phyloP scores from a whole-genome alignment of 2,797 vertebrate genomes.

The Micropoecilia bifurca region DNA sequence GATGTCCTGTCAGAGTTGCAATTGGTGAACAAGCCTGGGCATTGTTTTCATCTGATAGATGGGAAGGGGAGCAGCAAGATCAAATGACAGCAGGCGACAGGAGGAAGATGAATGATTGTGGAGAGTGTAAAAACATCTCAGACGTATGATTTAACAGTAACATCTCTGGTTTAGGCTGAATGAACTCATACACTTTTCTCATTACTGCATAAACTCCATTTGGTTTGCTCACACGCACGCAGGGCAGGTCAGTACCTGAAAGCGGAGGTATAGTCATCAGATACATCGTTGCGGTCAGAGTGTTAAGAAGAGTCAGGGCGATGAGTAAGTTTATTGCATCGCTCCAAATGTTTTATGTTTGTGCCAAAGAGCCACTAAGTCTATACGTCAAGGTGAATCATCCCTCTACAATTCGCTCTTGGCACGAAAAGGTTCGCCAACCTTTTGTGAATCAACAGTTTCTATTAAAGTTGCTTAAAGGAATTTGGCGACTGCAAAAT shows the following conservation, averaged over 20 bases:
- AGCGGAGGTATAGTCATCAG: constrained; percentile 59
- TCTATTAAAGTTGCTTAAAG: constrained; percentile 17
- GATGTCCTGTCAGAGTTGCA: constrained; percentile 46
- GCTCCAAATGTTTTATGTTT: constrained; percentile 49
- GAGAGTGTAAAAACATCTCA: constrained; percentile 40
- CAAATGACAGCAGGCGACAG: constrained; percentile 53
- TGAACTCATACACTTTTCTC: constrained; percentile 13
- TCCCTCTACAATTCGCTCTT: constrained; percentile 23
- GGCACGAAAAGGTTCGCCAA: constrained; percentile 41
- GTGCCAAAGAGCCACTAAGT: constrained; percentile 51
- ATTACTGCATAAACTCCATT: constrained; percentile 12
- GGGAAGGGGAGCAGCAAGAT: constrained; percentile 24
- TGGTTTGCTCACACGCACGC: constrained; percentile 33
- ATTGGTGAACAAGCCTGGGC: constrained; percentile 60
- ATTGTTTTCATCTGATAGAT: constrained; percentile 35
- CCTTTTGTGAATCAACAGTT: constrained; percentile 29
- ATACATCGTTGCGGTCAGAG: constrained; percentile 44
- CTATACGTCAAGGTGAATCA: constrained; percentile 68
- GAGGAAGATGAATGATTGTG: constrained; percentile 37
- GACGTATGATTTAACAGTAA: constrained; percentile 56
- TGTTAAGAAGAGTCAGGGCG: constrained; percentile 40
- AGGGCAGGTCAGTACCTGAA: constrained; percentile 73
- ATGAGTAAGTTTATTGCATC: constrained; percentile 65
- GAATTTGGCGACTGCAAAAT: neutral
- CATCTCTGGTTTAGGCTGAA: constrained; percentile 42